Percentiles rank a stretch among this genome's conserved stretches.
Conservation (phyloP, 2,797 vertebrate species). For the Pachyuromys duprasi region DNA sequence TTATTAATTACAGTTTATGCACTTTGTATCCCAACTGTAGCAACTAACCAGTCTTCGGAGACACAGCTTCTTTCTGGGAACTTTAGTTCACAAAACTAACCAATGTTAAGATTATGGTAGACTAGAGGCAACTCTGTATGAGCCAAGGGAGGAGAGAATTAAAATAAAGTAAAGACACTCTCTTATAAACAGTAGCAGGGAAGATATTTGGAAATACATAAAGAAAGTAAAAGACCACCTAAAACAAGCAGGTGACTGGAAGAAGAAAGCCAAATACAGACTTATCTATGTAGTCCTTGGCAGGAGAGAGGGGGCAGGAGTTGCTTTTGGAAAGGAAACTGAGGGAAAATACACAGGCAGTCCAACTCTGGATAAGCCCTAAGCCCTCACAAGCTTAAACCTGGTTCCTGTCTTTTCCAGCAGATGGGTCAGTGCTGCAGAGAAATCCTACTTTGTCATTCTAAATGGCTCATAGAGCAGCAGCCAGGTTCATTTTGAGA, state of each 20-base stretch:
- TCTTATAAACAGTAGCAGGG: background rate
- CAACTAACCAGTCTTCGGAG: background rate
- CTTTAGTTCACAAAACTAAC: background rate
- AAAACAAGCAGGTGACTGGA: background rate
- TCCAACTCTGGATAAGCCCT: background rate
- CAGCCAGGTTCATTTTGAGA: background rate
- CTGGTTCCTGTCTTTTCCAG: background rate
- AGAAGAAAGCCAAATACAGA: background rate
- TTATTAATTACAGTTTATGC: background rate
- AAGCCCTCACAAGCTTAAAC: background rate
- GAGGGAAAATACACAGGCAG: background rate
- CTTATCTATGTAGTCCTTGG: background rate
- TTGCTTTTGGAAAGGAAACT: background rate
- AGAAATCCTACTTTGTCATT: background rate
- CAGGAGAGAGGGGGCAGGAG: background rate
- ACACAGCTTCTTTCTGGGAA: background rate
- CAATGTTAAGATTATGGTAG: background rate
- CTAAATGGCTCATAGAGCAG: background rate
- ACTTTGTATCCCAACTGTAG: too few relatives aligned
- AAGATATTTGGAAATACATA: background rate
- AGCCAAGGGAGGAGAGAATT: background rate
- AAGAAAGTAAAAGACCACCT: background rate
- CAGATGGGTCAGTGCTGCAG: background rate
- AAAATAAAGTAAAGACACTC: background rate
- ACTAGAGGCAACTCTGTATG: background rate